phyloP scores from a whole-genome alignment of 2,888 invertebrate species.

The Papilio gigon region DNA sequence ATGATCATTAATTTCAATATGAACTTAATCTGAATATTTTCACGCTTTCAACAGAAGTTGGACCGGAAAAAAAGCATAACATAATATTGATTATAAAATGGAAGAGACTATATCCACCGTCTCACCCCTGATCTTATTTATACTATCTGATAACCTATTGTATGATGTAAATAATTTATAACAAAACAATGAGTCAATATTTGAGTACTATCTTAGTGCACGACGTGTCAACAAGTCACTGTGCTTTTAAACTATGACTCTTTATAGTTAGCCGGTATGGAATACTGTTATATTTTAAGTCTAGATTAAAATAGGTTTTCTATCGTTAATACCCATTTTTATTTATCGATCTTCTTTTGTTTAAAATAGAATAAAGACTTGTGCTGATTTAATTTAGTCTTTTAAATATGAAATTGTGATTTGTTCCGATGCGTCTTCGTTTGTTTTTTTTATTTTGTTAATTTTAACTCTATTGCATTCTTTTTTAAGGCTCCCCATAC shows the following conservation, averaged over 20 bases:
- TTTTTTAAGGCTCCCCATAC: conserved; percentile 8
- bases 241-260: not conserved
- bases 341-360: no score
- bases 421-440: no score
- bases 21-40: no score
- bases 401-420: no score
- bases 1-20: no score
- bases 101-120: not conserved
- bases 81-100: not conserved
- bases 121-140: not conserved
- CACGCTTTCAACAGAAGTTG: no score
- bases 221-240: not conserved
- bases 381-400: no score
- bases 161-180: conserved; percentile 1
- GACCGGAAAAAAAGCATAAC: not conserved
- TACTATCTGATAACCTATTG: not conserved
- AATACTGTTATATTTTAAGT: not conserved
- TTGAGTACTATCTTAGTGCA: not conserved
- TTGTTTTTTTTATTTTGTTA: no score
- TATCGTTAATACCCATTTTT: no score
- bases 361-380: no score
- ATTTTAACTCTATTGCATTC: no score
- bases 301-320: no score
- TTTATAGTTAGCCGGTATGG: not conserved
- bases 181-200: not conserved